Evolutionary conservation across 2,113 vertebrate genomes (phyloP).

Genomic region (Bubalus kerabau): DNA sequence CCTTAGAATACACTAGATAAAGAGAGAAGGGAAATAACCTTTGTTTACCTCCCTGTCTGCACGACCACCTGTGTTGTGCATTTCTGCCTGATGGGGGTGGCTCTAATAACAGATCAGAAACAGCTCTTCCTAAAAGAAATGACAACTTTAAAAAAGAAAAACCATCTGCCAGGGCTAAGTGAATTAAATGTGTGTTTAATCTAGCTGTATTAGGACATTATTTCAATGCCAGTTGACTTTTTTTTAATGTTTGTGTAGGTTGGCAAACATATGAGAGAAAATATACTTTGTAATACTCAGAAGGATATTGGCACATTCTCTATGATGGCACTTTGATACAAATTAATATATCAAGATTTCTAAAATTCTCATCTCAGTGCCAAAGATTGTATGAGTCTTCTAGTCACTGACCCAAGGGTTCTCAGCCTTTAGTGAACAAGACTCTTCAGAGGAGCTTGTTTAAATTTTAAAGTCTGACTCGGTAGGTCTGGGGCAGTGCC

Average conservation of each 20-base stretch:
- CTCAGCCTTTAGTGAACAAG: background rate
- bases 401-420: background rate
- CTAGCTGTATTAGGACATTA: conserved; percentile 41
- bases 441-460: background rate
- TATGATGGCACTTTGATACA: background rate
- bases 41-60: background rate
- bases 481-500: background rate
- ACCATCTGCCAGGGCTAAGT: conserved; percentile 27
- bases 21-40: background rate
- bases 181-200: conserved; percentile 53
- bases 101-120: background rate
- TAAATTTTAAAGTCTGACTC: background rate
- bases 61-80: background rate
- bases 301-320: conserved; percentile 22
- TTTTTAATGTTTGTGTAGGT: conserved; percentile 51
- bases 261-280: conserved; percentile 58
- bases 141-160: conserved; percentile 50
- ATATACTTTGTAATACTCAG: conserved; percentile 39
- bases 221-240: conserved; percentile 54
- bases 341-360: background rate
- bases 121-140: conserved; percentile 22
- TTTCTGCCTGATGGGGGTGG: background rate
- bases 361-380: conserved; percentile 12
- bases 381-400: background rate
- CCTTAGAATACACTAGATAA: background rate